Evolutionary conservation across 2,797 vertebrate genomes (phyloP), one percentile per base, ranked within the genome.

Genomic region (Menidia menidia): DNA sequence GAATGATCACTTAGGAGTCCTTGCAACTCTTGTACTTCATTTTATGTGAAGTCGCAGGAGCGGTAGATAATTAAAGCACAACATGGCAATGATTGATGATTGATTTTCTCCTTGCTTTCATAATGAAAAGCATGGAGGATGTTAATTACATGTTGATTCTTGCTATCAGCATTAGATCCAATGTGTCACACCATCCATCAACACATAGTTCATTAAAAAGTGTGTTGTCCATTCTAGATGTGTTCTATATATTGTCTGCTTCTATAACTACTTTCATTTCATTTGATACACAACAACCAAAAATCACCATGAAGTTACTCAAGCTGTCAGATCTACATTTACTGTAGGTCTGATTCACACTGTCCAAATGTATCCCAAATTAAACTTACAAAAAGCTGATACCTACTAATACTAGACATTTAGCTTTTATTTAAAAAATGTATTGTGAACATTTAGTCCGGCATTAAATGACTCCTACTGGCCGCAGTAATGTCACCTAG

Each of bases 21-120:
- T 65, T 6, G 32, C 63, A 72, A 85, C 59, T 80, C 73, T 77
- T 69, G 63, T 59, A 54, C 75, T 55, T 67, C 78, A 52, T 55
- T 84, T 75, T 60, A 62, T 77, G 85, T 59, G 65, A 84, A 87
- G 84, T 65, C 64, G 61, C 68, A 42, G 59, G 45, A 65, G 75
- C 79, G 47, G 77, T 72, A 80, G 87, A 87, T 91, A 87, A 93
- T 93, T 92, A 89, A 92, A 89, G 85, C 77, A 52, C 71, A 59
- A 62, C 10, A 52, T 58, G 74, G 82, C 74, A 52, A 81, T 89
- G 87, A 92, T 78, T 86, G 87, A 86, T 89, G 86, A 92, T 89
- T 80, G 87, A 86, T 90, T 89, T 87, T 85, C 80, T 81, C 70
- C 43, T 56, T 75, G 44, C 44, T 54, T 75, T 75, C 5, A 43